A percentile compares a stretch with the other conserved stretches of the same genome.
These are phyloP conservation scores for Scyliorhinus canicula DNA, from an alignment of 2,797 vertebrate species.

Conservation along the genomic window DNA sequence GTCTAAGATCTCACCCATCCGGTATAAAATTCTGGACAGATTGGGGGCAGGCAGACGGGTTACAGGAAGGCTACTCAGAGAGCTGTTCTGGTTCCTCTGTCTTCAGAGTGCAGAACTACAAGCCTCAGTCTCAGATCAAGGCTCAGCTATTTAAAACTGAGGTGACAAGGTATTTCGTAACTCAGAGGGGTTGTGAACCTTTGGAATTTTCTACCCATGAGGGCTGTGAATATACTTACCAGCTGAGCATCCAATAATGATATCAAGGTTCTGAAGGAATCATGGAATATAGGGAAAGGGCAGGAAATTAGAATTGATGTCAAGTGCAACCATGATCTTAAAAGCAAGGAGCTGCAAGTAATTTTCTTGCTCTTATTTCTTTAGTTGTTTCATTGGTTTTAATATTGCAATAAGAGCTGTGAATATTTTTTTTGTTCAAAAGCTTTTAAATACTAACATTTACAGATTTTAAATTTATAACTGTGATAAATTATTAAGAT, in stretches of 20 bases:
- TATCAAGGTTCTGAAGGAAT: no score
- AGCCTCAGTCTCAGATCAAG: neutral
- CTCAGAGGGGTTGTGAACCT: neutral
- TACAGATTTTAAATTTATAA: neutral
- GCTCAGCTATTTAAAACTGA: neutral
- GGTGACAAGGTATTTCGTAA: neutral
- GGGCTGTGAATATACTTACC: neutral
- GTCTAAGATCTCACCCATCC: no score
- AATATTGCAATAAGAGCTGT: neutral
- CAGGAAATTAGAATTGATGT: no score
- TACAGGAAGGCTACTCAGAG: no score
- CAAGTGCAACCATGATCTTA: no score
- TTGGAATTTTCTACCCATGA: neutral
- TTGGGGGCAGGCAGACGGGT: no score
- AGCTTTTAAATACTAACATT: neutral
- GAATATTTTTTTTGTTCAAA: neutral
- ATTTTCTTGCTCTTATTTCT: no score
- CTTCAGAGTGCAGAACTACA: neutral
- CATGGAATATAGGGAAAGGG: no score
- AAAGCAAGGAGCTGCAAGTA: no score
- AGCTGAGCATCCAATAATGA: neutral
- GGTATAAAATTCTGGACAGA: no score
- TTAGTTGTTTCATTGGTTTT: no score
- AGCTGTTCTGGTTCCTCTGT: no score
- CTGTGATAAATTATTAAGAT: neutral